These are phyloP conservation scores for Volucella zonaria DNA, from an alignment of 2,888 invertebrate genomes.

Conservation along the genomic window DNA sequence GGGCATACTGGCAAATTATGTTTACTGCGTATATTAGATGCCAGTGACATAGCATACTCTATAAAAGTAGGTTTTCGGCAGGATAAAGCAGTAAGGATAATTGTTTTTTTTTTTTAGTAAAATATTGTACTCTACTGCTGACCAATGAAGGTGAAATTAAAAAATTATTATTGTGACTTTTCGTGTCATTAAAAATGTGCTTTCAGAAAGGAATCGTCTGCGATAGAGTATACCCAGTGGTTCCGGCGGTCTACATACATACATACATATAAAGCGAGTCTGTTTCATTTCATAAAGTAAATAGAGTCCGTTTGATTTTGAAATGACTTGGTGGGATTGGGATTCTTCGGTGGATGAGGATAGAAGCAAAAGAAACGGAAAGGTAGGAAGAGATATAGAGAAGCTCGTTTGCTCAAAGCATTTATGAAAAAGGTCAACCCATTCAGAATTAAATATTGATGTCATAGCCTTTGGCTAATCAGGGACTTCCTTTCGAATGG, in stretches of 20 bases:
- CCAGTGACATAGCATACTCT: too few species aligned
- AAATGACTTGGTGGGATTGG: background rate
- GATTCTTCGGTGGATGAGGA: slow-evolving; percentile 4
- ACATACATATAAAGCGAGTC: background rate
- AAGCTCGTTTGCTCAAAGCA: slow-evolving; percentile 64
- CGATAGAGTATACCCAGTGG: background rate
- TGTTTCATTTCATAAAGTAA: slow-evolving; percentile 68
- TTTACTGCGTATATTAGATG: too few species aligned
- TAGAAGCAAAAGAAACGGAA: slow-evolving; percentile 15
- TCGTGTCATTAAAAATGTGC: slow-evolving; percentile 23
- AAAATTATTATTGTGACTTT: slow-evolving; percentile 43
- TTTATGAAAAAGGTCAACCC: slow-evolving; percentile 74
- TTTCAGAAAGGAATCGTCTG: background rate
- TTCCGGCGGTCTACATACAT: background rate
- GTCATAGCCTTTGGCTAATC: slow-evolving; percentile 70
- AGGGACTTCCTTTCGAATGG: slow-evolving; percentile 60
- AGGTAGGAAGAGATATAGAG: slow-evolving; percentile 21
- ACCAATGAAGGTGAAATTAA: slow-evolving; percentile 30
- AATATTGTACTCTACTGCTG: background rate
- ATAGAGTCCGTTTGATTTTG: slow-evolving; percentile 50
- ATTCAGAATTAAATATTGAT: slow-evolving; percentile 73
- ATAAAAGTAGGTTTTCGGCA: too few species aligned
- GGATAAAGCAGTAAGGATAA: too few species aligned
- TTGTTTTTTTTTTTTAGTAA: too few species aligned
- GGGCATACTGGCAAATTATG: too few species aligned